phyloP scores from a whole-genome alignment of 2,888 invertebrate species.

The Operophtera brumata region DNA sequence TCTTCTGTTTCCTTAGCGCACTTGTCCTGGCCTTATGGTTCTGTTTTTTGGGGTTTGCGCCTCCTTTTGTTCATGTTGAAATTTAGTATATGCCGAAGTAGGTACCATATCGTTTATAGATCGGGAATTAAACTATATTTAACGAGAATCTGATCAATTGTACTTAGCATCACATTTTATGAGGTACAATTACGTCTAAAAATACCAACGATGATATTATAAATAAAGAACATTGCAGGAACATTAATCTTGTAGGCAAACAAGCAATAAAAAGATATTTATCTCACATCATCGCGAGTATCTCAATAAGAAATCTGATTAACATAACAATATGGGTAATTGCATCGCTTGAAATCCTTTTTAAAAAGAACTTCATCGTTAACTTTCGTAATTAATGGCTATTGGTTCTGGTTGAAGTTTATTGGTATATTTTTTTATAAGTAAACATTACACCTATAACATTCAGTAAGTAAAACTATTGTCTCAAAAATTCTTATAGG shows the following conservation, averaged over 20 bases:
- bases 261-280: conserved; percentile 57
- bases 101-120: too few species aligned
- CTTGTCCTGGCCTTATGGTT: too few species aligned
- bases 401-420: conserved; percentile 12
- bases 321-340: conserved; percentile 46
- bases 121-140: neutral
- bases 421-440: neutral
- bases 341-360: conserved; percentile 33
- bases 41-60: too few species aligned
- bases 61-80: too few species aligned
- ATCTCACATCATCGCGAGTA: conserved; percentile 49
- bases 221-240: conserved; percentile 34
- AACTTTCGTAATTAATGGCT: conserved; percentile 24
- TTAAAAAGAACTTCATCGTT: conserved; percentile 23
- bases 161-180: conserved; percentile 8
- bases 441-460: neutral
- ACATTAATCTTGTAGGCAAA: conserved; percentile 55
- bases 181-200: conserved; percentile 25
- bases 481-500: neutral
- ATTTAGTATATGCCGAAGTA: too few species aligned
- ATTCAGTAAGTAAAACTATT: neutral
- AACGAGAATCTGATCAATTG: neutral
- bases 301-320: conserved; percentile 56
- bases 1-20: too few species aligned
- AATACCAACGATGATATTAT: conserved; percentile 26